A percentile compares a stretch with the other conserved stretches of the same genome.
Conservation (phyloP, 2,113 vertebrate genomes). For the Camelus bactrianus region DNA sequence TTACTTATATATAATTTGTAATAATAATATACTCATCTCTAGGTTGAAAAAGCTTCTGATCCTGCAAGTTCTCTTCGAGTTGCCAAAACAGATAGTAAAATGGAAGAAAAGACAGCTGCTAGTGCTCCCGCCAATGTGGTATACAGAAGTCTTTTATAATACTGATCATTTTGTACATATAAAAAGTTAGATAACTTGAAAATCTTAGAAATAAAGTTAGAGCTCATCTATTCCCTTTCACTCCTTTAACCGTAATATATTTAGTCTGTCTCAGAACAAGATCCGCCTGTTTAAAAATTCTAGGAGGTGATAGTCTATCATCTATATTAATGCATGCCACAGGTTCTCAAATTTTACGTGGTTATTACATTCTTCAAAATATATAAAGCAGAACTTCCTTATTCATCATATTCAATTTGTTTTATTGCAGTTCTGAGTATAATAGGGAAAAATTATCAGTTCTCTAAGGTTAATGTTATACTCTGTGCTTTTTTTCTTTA, state of each 20-base stretch:
- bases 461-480: not conserved
- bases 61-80: conserved; percentile 91
- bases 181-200: not conserved
- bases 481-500: not conserved
- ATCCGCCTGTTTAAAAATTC: not conserved
- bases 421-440: not conserved
- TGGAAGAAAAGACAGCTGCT: conserved; percentile 92
- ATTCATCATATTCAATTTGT: not conserved
- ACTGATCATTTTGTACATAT: not conserved
- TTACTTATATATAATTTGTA: not conserved
- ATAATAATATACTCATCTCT: conserved; percentile 32
- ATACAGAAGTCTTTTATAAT: conserved; percentile 74
- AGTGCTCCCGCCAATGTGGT: conserved; percentile 91
- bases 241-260: not conserved
- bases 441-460: not conserved
- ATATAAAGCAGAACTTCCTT: not conserved
- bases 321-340: not conserved
- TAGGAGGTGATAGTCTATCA: not conserved
- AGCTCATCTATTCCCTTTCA: not conserved
- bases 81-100: conserved; percentile 94
- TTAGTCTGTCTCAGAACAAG: not conserved
- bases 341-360: not conserved
- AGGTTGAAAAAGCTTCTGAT: conserved; percentile 94
- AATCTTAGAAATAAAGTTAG: conserved; percentile 24
- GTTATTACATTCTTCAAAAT: not conserved